A percentile compares a stretch with the other conserved stretches of the same genome.
phyloP scores from a whole-genome alignment of 2,113 vertebrate genomes.

The Danio rerio region GRCz12tu NC_133187.1:7189001-7189500 shows the following conservation, averaged over 20 bases:
- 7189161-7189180: slow-evolving; percentile 74
- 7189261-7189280: slow-evolving; percentile 86
- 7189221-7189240: slow-evolving; percentile 84
- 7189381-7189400: neutral
- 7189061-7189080: neutral
- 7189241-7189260: slow-evolving; percentile 92
- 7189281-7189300: slow-evolving; percentile 87
- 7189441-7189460: too few relatives aligned
- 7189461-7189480: too few relatives aligned
- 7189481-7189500: too few relatives aligned
- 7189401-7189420: too few relatives aligned
- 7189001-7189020: too few relatives aligned
- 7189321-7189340: slow-evolving; percentile 58
- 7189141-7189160: neutral
- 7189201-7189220: slow-evolving; percentile 96
- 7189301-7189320: slow-evolving; percentile 87
- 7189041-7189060: neutral
- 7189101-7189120: neutral
- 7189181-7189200: slow-evolving; percentile 91
- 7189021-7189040: too few relatives aligned
- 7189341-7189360: neutral
- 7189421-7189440: too few relatives aligned
- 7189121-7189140: neutral
- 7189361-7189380: neutral
- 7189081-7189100: neutral